Base-by-base conservation (phyloP, 1,140 invertebrate species). In the Drosophila nikananu region DNA sequence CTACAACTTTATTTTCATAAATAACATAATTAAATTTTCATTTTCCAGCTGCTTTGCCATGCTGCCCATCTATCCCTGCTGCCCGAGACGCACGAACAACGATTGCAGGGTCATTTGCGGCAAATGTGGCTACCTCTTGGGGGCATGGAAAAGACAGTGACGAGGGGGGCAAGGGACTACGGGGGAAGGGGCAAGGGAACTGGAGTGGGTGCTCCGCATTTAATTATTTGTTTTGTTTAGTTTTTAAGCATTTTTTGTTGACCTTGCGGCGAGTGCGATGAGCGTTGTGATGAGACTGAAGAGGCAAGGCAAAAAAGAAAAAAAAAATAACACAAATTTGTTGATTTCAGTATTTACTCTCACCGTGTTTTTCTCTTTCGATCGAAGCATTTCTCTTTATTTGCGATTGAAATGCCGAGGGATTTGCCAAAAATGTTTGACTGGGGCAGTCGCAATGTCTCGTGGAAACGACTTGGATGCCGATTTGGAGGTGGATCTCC, bases 61-160 rank as follows among this genome's bases (percentile, higher is more conserved):
- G 44, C 75, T 92, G 59, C 91, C 91, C 48, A 65, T 92, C 7
- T 91, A 90, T 75, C 86, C 87, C 21, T 92, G 91, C 58, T 87
- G 91, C 41, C 61, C 75, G 52, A 75, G 77, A 32, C 83, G 83
- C 30, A 64, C 76, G 44, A 76, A 77, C 41, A 75, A 90, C 25
- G 84, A 89, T 25, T 91, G 91, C 74, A 92, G 91, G 74, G 91
- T 92, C 27, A 92, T 92, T 52, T 92, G 91, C 21, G 72, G 77
- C 60, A 92, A 92, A 49, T 92, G 91, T 37, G 91, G 91, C 55
- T 87, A 87, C 51, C 66, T 89, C 51, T 70, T 92, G 63, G 91
- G 91, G 54, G 84, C 82, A 68, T 92, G 91, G 91, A 91, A 92
- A 59, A 77, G 80, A 19, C 77, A 91, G 17, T 89, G 62, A 83